A percentile compares a stretch with the other conserved stretches of the same genome.
Conservation (phyloP, 2,797 vertebrate species). For the Dermochelys coriacea region DNA sequence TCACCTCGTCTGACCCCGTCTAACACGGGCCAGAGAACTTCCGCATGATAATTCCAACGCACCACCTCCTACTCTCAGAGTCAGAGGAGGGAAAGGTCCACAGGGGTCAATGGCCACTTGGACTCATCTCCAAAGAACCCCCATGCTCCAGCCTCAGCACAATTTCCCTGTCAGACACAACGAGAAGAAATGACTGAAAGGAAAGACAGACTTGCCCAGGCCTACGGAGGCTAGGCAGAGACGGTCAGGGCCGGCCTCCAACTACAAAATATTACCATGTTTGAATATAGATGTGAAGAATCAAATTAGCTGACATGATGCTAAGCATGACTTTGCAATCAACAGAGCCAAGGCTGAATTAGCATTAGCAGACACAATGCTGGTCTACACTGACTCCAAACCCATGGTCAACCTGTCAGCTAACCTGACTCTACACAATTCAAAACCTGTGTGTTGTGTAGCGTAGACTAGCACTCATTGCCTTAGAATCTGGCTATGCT, state of each 20-base stretch:
- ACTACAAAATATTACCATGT: neutral
- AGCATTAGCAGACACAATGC: no score
- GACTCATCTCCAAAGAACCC: neutral
- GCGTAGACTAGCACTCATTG: no score
- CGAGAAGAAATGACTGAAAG: neutral
- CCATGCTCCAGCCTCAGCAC: neutral
- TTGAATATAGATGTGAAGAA: neutral
- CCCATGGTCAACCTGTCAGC: no score
- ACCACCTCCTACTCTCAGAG: neutral
- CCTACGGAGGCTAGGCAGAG: neutral
- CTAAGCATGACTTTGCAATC: no score
- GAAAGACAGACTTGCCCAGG: neutral
- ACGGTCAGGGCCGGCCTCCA: neutral
- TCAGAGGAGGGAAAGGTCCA: neutral
- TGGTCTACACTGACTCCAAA: no score
- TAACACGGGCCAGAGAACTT: neutral
- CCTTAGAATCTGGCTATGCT: no score
- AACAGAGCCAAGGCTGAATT: no score
- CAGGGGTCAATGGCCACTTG: neutral
- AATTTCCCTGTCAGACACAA: neutral
- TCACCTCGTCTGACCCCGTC: neutral
- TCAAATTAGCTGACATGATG: no score
- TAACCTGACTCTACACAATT: no score
- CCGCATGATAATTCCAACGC: neutral
- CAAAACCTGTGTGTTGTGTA: no score